A percentile compares a stretch with the other conserved stretches of the same genome.
Conservation (phyloP, 2,888 invertebrate genomes). For the Leptinotarsa juncta region DNA sequence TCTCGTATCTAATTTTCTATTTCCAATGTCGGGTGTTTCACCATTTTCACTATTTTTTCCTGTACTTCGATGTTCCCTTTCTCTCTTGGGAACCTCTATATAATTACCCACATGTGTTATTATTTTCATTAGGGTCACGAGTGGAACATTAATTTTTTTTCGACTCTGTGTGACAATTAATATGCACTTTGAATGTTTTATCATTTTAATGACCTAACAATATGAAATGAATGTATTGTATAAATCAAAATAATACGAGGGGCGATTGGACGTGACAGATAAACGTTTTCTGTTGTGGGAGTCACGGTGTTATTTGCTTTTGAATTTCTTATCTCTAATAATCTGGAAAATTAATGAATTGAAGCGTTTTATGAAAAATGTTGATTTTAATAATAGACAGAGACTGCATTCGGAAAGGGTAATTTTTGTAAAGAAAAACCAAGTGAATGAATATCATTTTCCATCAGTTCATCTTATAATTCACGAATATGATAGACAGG, state of each 20-base stretch:
- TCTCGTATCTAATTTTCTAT: conserved; percentile 25
- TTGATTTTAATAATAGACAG: no score
- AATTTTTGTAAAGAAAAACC: no score
- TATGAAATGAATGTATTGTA: conserved; percentile 23
- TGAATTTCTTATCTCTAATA: neutral
- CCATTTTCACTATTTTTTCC: conserved; percentile 31
- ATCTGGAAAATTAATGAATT: no score
- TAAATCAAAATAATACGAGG: conserved; percentile 25
- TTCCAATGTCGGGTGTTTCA: conserved; percentile 25
- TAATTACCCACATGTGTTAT: conserved; percentile 40
- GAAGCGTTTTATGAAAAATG: no score
- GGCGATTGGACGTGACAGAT: neutral
- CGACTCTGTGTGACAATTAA: conserved; percentile 38
- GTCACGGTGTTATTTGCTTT: neutral
- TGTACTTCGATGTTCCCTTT: conserved; percentile 32
- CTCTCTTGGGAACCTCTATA: conserved; percentile 34
- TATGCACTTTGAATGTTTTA: conserved; percentile 39
- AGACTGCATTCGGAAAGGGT: no score
- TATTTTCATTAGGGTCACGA: conserved; percentile 39
- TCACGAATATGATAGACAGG: no score
- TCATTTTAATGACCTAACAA: conserved; percentile 32
- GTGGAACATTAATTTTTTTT: conserved; percentile 31
- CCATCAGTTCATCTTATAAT: no score
- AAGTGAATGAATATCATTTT: no score
- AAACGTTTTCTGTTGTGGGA: neutral